Evolutionary conservation across 2,113 vertebrate genomes (phyloP).

Genomic region (Carollia perspicillata): DNA sequence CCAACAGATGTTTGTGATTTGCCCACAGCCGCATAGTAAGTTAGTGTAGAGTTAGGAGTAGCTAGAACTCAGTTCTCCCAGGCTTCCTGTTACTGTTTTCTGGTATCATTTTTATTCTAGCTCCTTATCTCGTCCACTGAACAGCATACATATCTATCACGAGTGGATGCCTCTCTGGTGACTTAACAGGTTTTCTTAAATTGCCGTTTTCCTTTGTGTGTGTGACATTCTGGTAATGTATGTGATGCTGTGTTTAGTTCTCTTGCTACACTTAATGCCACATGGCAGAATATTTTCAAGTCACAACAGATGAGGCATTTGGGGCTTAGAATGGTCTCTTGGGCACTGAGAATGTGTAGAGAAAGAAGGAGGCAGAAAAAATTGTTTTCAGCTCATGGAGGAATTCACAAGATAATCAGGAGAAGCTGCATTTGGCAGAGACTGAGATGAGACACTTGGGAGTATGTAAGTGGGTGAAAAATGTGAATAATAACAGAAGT

Average conservation of each 20-base stretch:
- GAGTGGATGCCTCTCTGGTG: not conserved
- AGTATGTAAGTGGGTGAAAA: conserved; percentile 29
- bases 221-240: not conserved
- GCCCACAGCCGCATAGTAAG: not conserved
- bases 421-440: not conserved
- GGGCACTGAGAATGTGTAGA: conserved; percentile 18
- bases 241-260: not conserved
- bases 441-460: conserved; percentile 9
- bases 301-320: conserved; percentile 5
- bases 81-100: not conserved
- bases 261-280: not conserved
- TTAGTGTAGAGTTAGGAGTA: not conserved
- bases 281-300: not conserved
- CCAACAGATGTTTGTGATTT: not conserved
- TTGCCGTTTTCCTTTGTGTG: conserved; percentile 1
- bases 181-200: conserved; percentile 22
- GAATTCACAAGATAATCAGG: conserved; percentile 1
- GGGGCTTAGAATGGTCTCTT: not conserved
- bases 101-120: not conserved
- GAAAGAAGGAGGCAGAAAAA: conserved; percentile 18
- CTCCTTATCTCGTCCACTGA: not conserved
- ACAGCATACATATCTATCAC: no score
- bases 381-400: not conserved
- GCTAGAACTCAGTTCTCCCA: not conserved
- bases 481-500: conserved; percentile 44